phyloP scores from a whole-genome alignment of 2,797 vertebrate genomes.

The Tapera naevia region DNA sequence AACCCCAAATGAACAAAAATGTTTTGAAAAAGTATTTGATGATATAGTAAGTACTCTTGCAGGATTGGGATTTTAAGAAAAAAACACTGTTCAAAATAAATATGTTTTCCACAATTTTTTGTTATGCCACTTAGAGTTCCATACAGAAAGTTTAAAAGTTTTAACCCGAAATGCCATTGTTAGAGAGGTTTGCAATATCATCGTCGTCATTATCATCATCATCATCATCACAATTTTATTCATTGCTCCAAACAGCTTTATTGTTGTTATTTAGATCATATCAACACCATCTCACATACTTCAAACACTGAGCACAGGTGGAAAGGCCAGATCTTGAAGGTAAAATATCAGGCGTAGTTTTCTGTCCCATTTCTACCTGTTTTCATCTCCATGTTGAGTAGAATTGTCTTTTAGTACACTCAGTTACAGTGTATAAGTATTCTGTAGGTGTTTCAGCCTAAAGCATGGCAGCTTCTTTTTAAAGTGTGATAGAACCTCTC shows the following conservation, averaged over 20 bases:
- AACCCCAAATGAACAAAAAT: no score
- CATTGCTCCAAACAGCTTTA: not conserved
- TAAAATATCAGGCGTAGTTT: not conserved
- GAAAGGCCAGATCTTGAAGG: not conserved
- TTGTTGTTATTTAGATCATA: not conserved
- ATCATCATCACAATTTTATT: not conserved
- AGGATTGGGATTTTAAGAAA: not conserved
- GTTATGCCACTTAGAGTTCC: not conserved
- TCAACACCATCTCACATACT: not conserved
- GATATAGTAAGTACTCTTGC: not conserved
- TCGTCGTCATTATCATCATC: no score
- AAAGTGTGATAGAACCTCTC: not conserved
- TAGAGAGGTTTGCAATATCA: not conserved
- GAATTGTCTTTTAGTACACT: not conserved
- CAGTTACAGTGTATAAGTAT: not conserved
- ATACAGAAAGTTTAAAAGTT: not conserved
- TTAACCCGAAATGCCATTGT: not conserved
- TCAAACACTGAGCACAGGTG: not conserved
- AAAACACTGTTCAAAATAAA: not conserved
- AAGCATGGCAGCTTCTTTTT: not conserved
- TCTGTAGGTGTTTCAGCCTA: not conserved
- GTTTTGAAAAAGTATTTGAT: not conserved
- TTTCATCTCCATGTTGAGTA: not conserved
- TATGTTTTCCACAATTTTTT: not conserved
- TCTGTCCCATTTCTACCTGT: not conserved